These are phyloP conservation scores for Chalcis sispes DNA, from an alignment of 2,888 invertebrate genomes.

Conservation along the genomic window DNA sequence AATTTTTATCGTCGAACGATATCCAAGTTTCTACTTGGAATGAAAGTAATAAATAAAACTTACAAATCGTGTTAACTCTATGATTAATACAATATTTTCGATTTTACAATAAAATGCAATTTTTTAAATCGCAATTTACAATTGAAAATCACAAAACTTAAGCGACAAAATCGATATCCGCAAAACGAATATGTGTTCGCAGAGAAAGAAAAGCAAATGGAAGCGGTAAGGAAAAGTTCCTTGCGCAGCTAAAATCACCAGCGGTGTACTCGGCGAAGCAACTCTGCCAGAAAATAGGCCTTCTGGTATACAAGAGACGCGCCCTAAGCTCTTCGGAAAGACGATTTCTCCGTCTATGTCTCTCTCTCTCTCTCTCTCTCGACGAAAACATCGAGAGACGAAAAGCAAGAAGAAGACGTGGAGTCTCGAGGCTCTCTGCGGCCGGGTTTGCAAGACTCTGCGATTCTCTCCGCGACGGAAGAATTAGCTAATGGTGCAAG, in stretches of 20 bases:
- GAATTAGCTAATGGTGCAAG: slow-evolving; percentile 76
- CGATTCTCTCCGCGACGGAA: slow-evolving; percentile 59
- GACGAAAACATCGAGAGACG: slow-evolving; percentile 54
- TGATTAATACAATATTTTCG: too few relatives aligned
- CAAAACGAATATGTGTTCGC: too few relatives aligned
- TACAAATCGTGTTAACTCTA: too few relatives aligned
- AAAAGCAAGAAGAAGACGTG: slow-evolving; percentile 52
- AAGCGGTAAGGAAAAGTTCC: slow-evolving; percentile 24
- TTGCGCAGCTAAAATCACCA: slow-evolving; percentile 42
- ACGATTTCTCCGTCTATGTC: slow-evolving; percentile 33
- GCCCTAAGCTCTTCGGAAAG: slow-evolving; percentile 53
- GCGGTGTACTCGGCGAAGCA: slow-evolving; percentile 43
- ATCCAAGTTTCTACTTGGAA: too few relatives aligned
- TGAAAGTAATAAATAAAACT: too few relatives aligned
- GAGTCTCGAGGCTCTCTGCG: slow-evolving; percentile 14
- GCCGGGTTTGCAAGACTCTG: slow-evolving; percentile 31
- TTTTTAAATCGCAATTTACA: too few relatives aligned
- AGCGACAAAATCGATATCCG: too few relatives aligned
- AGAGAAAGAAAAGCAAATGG: not conserved
- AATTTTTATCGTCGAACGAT: too few relatives aligned
- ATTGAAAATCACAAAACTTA: not conserved
- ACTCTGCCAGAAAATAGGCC: slow-evolving; percentile 59
- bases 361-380: slow-evolving; percentile 25
- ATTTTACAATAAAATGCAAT: not conserved
- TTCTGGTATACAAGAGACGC: slow-evolving; percentile 47